These are phyloP conservation scores for Eledona agricola DNA, from an alignment of 2,888 invertebrate genomes.

Conservation along the genomic window DNA sequence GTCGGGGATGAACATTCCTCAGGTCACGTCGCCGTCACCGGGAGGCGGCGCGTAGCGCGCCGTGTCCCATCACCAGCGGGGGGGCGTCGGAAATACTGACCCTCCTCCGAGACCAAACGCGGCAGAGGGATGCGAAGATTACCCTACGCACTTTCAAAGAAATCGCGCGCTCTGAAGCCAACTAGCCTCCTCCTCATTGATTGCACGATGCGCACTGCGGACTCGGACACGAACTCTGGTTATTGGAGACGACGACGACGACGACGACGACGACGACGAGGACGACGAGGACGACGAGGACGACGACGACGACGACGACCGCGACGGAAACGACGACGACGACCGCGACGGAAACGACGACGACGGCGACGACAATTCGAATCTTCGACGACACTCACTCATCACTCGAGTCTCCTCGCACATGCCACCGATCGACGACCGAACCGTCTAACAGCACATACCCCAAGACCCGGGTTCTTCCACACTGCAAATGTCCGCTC, in stretches of 20 bases:
- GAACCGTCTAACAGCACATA: conserved; percentile 7
- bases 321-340: conserved; percentile 12
- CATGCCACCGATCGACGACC: conserved; percentile 22
- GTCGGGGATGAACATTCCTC: conserved; percentile 91
- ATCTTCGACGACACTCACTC: conserved; percentile 38
- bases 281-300: no score
- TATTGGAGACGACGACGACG: no score
- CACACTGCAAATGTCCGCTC: conserved; percentile 45
- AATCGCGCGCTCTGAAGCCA: conserved; percentile 32
- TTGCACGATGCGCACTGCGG: conserved; percentile 55
- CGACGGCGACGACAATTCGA: conserved; percentile 27
- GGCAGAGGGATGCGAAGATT: conserved; percentile 8
- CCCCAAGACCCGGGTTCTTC: conserved; percentile 32
- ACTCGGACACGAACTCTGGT: conserved; percentile 42
- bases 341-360: conserved; percentile 17
- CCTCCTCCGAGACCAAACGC: conserved; percentile 18
- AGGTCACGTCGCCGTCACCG: conserved; percentile 61
- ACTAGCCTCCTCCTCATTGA: conserved; percentile 53
- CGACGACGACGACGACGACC: no score
- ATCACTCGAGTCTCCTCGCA: conserved; percentile 35
- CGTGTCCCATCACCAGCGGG: conserved; percentile 56
- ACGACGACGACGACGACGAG: no score
- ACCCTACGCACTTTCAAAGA: conserved; percentile 14
- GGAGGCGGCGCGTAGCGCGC: conserved; percentile 57
- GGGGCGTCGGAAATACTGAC: conserved; percentile 29